Conservation (phyloP, 1,140 invertebrate species). For the Drosophila nannoptera region DNA sequence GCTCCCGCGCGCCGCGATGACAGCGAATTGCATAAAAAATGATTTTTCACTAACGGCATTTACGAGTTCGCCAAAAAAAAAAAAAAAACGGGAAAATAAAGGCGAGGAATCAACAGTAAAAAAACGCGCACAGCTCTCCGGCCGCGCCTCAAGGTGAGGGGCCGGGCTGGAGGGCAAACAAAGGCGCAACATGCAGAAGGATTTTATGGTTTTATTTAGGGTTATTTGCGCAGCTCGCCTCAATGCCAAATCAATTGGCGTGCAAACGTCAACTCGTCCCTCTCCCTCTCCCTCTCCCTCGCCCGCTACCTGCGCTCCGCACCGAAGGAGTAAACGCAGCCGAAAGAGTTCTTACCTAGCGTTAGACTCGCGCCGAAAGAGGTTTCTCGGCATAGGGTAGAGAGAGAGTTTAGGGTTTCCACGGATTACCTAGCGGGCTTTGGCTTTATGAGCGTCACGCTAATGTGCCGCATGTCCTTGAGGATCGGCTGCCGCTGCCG, state of each 20-base stretch:
- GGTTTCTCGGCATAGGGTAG: constrained; percentile 57
- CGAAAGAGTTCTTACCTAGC: constrained; percentile 68
- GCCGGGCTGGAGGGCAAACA: constrained; percentile 42
- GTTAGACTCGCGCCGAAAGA: constrained; percentile 71
- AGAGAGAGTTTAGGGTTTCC: constrained; percentile 70
- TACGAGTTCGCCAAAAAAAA: constrained; percentile 60
- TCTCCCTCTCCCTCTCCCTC: neutral
- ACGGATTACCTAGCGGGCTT: constrained; percentile 60
- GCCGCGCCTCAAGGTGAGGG: constrained; percentile 50
- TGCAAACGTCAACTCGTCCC: constrained; percentile 64
- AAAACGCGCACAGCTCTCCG: constrained; percentile 1
- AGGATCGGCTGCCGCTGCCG: constrained; percentile 32
- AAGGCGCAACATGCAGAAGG: constrained; percentile 74
- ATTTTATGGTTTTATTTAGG: constrained; percentile 78
- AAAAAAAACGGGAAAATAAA: neutral
- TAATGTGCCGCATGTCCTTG: constrained; percentile 69
- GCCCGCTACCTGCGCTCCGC: constrained; percentile 9
- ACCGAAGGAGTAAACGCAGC: constrained; percentile 37
- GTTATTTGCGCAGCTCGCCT: constrained; percentile 61
- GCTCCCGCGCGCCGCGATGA: constrained; percentile 24
- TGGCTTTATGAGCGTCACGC: constrained; percentile 63
- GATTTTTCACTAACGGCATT: constrained; percentile 48
- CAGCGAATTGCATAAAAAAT: constrained; percentile 78
- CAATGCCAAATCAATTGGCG: constrained; percentile 77
- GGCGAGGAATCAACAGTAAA: constrained; percentile 32